phyloP scores from a whole-genome alignment of 2,113 vertebrate genomes.

The Kobus ellipsiprymnus region DNA sequence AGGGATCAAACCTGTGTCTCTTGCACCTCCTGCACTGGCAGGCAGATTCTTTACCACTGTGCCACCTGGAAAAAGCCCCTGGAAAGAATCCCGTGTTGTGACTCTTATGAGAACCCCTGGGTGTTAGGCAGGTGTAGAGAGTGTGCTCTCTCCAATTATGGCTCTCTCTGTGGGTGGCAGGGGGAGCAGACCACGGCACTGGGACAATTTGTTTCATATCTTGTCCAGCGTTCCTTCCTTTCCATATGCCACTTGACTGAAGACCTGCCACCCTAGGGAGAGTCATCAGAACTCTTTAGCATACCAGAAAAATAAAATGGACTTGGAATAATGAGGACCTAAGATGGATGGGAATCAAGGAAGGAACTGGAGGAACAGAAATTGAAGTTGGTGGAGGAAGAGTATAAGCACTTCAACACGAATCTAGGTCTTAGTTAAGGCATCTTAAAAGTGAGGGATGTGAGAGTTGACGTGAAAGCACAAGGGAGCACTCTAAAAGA shows the following conservation, averaged over 20 bases:
- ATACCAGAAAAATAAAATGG: not conserved
- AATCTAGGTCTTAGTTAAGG: not conserved
- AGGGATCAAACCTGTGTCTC: not conserved
- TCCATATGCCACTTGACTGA: not conserved
- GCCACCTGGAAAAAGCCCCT: not conserved
- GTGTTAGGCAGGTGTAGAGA: not conserved
- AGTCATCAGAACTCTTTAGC: not conserved
- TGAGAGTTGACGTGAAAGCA: not conserved
- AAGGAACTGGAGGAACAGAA: not conserved
- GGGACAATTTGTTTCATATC: not conserved
- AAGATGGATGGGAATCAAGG: not conserved
- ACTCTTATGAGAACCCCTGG: not conserved
- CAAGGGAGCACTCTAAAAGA: not conserved
- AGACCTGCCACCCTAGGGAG: not conserved
- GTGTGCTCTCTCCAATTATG: not conserved
- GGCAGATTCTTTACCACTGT: not conserved
- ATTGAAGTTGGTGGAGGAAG: not conserved
- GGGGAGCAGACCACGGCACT: not conserved
- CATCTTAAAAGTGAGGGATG: not conserved
- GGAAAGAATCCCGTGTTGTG: not conserved
- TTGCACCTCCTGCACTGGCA: not conserved
- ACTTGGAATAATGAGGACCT: not conserved
- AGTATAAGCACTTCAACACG: not conserved
- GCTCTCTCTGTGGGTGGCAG: not conserved
- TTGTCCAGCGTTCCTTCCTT: not conserved